These are phyloP conservation scores for Dasysyrphus albostriatus DNA, from an alignment of 2,888 invertebrate genomes.

Conservation along the genomic window DNA sequence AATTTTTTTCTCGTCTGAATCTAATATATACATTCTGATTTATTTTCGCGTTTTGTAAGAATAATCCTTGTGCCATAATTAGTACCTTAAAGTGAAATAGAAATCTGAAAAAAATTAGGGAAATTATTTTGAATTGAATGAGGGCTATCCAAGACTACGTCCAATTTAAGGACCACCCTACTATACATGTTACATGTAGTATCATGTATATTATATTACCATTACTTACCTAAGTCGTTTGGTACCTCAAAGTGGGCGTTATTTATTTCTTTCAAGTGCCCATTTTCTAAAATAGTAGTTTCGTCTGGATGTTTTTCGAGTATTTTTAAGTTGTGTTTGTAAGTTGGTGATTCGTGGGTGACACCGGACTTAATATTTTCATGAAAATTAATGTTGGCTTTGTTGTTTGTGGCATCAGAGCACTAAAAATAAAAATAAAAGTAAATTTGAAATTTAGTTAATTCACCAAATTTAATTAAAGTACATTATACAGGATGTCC, in stretches of 20 bases:
- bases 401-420: constrained; percentile 77
- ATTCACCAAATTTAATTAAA: background rate
- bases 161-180: no score
- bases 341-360: constrained; percentile 37
- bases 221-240: background rate
- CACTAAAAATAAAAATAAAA: constrained; percentile 79
- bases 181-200: no score
- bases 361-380: constrained; percentile 49
- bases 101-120: no score
- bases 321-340: constrained; percentile 76
- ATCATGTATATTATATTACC: no score
- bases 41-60: no score
- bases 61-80: no score
- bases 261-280: constrained; percentile 54
- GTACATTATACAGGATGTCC: no score
- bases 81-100: no score
- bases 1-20: no score
- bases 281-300: constrained; percentile 79
- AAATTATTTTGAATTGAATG: no score
- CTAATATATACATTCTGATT: no score
- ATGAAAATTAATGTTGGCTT: constrained; percentile 15
- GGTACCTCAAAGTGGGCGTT: background rate
- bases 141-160: no score
- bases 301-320: constrained; percentile 74
- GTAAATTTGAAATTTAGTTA: constrained; percentile 1